Evolutionary conservation across 2,797 vertebrate genomes (phyloP), one percentile per base, ranked within the genome.

Genomic region (Sardinella longiceps): DNA sequence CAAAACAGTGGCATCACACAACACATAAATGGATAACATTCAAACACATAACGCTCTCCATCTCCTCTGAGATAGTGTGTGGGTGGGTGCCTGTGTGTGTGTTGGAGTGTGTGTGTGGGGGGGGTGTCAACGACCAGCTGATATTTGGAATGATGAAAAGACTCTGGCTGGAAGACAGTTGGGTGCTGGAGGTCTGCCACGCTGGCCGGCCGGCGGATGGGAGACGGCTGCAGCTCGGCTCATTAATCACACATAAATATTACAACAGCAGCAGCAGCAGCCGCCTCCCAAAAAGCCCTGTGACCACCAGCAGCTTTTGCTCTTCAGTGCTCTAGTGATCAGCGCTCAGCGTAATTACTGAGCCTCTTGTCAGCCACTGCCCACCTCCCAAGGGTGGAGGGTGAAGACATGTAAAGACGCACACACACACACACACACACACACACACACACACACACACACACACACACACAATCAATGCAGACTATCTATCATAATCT

Each of bases 241-340:
- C 70, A 43, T 77, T 77, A 77, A 77, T 77, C 70, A 77, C 30
- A 20, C 70, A 77, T 43, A 43, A 77, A 77, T 77, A 43, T 77
- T 23, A 77, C 15, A 70, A 30, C 12, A 18, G 33, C 20, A 6
- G 66, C 1, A 23, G n/a, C 66, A 70, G 66, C 12, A 18, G 33
- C 20, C 15, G 66, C 1, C 53, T 58, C 66, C 66, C 5, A 39
- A 23, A 74, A 39, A 39, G 33, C 30, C 33, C 30, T 15, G 33
- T 43, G 70, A 39, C 5, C 12, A 43, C 28, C 28, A 70, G 37
- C 70, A 77, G 70, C 70, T 43, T 43, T 9, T 39, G 9, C 33
- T 77, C 33, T 10, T 23, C 70, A 77, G 15, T 43, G 33, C 70
- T 77, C 70, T 1, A 3, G 15, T 77, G 37, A 77, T 77, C 33